Evolutionary conservation across 1,140 invertebrate species (phyloP), one percentile per base, ranked within the genome.

Genomic region (Megathymus violae): DNA sequence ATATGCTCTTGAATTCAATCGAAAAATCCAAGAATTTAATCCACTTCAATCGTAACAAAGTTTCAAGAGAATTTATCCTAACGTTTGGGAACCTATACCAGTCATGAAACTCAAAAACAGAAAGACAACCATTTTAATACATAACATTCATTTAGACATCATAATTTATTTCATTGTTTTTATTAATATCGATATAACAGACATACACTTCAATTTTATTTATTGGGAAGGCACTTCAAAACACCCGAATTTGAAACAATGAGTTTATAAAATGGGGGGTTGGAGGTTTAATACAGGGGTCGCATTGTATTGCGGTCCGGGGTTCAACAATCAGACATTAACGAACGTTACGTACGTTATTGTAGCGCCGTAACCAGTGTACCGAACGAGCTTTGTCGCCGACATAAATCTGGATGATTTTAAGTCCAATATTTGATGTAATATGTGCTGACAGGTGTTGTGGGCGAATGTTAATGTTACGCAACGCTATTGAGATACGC

Each of bases 191-290:
- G 40, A 68, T 66, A 60, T 59, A 59, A 62, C 58, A 67, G 69
- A 71, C 71, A 69, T 67, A 66, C n/a, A n/a, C n/a, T 74, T 68
- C 67, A 71, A 69, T 74, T 69, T 54, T 16, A 46, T 61, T 19
- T 67, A 60, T 63, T 61, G 50, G 60, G n/a, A n/a, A n/a, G 62
- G 62, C 62, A 71, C 77, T 77, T 71, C 78, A 69, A 64, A 75
- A 69, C 72, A 75, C 81, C 82, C 88, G 88, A 91, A 89, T 85
- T 76, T 88, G 82, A 80, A 90, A 92, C 87, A 91, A 91, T 90
- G 79, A 80, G 62, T 82, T 79, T 67, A 73, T 91, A 92, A 91
- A 91, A 85, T 85, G 83, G 87, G 71, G 83, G 82, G 73, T n/a
- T 80, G 78, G 76, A 80, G 86, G 84, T 85, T 89, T 81, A 78